phyloP scores from a whole-genome alignment of 2,113 vertebrate species.

The Stegastes partitus region DNA sequence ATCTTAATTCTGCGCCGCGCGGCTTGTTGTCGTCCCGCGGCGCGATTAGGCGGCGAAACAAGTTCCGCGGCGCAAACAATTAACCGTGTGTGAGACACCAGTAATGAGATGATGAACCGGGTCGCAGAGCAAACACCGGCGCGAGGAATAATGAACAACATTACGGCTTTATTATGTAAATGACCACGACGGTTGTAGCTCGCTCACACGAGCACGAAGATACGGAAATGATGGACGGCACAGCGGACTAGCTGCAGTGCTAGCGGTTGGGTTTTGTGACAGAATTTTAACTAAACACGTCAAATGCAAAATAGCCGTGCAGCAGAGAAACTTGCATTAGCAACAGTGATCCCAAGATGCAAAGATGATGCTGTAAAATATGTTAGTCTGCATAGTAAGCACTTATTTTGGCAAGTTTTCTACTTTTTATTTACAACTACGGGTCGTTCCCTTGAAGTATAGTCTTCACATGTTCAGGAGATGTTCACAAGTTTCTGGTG shows the following conservation, averaged over 20 bases:
- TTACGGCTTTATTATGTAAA: constrained; percentile 31
- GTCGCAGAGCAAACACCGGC: constrained; percentile 21
- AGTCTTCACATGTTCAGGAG: too few relatives aligned
- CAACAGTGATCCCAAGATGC: too few relatives aligned
- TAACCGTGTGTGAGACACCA: constrained; percentile 10
- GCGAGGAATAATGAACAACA: constrained; percentile 24
- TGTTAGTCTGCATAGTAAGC: too few relatives aligned
- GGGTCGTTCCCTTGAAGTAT: too few relatives aligned
- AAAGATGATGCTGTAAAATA: too few relatives aligned
- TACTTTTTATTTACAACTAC: too few relatives aligned
- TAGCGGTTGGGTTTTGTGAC: neutral
- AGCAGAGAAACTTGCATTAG: neutral
- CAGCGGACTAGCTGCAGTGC: neutral
- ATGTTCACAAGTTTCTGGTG: too few relatives aligned
- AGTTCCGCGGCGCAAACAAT: constrained; percentile 8
- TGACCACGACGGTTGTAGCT: neutral
- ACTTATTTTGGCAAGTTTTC: too few relatives aligned
- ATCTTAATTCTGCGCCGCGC: constrained; percentile 27
- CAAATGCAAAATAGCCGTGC: neutral
- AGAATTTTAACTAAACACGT: neutral
- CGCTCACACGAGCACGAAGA: constrained; percentile 12
- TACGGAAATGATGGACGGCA: neutral
- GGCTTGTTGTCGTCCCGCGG: constrained; percentile 11
- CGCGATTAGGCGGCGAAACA: constrained; percentile 23
- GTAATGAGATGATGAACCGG: constrained; percentile 25